A percentile compares a stretch with the other conserved stretches of the same genome.
These are phyloP conservation scores for Tethea ocularis DNA, from an alignment of 2,888 invertebrate genomes.

Conservation along the genomic window DNA sequence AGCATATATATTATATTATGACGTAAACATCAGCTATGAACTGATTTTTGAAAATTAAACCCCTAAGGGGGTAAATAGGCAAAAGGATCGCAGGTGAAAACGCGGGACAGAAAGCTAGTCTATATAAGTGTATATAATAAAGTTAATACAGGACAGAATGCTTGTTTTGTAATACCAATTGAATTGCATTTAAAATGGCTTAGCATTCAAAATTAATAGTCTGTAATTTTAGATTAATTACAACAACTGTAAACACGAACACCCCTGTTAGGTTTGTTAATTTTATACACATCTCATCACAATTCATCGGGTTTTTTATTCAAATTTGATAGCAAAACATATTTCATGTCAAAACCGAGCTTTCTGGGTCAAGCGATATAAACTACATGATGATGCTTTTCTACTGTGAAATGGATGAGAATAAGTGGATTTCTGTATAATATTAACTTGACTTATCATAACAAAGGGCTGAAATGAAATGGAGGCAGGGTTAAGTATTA, in stretches of 20 bases:
- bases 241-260: slow-evolving; percentile 46
- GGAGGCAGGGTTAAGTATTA: slow-evolving; percentile 13
- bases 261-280: slow-evolving; percentile 48
- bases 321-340: slow-evolving; percentile 68
- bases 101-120: no score
- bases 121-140: no score
- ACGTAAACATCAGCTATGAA: no score
- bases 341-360: slow-evolving; percentile 59
- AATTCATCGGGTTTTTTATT: slow-evolving; percentile 46
- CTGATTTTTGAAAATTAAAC: no score
- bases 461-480: slow-evolving; percentile 30
- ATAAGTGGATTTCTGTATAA: slow-evolving; percentile 37
- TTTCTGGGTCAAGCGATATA: slow-evolving; percentile 54
- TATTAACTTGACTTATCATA: slow-evolving; percentile 30
- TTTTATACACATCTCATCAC: slow-evolving; percentile 43
- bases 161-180: not conserved
- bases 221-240: slow-evolving; percentile 52
- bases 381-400: slow-evolving; percentile 34
- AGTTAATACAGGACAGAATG: no score
- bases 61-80: no score
- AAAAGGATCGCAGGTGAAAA: no score
- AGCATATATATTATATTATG: no score
- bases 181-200: no score
- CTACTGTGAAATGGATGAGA: slow-evolving; percentile 36
- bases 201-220: slow-evolving; percentile 41